A percentile compares a stretch with the other conserved stretches of the same genome.
Evolutionary conservation across 2,888 invertebrate genomes (phyloP).

Genomic region (Ormyrus thymus): DNA sequence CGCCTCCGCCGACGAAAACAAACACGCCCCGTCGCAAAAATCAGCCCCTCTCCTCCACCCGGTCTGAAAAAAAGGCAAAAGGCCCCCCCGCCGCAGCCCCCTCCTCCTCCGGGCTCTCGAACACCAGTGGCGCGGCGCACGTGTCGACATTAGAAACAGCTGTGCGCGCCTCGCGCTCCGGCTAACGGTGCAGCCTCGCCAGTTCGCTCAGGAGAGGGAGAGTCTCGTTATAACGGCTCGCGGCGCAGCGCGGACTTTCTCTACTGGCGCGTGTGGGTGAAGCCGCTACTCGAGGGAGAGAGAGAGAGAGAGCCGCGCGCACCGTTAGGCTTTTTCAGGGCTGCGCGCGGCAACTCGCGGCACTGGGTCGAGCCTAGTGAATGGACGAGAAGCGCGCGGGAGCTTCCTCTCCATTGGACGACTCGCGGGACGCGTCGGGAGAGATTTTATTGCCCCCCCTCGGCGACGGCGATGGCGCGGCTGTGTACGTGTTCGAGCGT

Average conservation of each 20-base stretch:
- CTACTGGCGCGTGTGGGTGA: conserved; percentile 34
- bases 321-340: conserved; percentile 30
- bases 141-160: conserved; percentile 36
- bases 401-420: too few relatives aligned
- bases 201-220: conserved; percentile 15
- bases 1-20: too few relatives aligned
- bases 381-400: too few relatives aligned
- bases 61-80: too few relatives aligned
- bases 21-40: too few relatives aligned
- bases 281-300: conserved; percentile 13
- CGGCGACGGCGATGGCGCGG: too few relatives aligned
- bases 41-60: not conserved
- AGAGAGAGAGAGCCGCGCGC: conserved; percentile 32
- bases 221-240: conserved; percentile 55
- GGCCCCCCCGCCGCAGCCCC: too few relatives aligned
- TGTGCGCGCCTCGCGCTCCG: conserved; percentile 35
- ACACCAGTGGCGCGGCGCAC: not conserved
- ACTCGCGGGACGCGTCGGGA: too few relatives aligned
- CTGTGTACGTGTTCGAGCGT: too few relatives aligned
- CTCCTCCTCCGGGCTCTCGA: too few relatives aligned
- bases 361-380: too few relatives aligned
- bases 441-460: too few relatives aligned
- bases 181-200: conserved; percentile 30
- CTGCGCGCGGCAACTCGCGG: not conserved
- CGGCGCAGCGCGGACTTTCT: conserved; percentile 52